Evolutionary conservation across 2,113 vertebrate genomes (phyloP), one percentile per base, ranked within the genome.

Genomic region (Eptatretus burgeri): DNA sequence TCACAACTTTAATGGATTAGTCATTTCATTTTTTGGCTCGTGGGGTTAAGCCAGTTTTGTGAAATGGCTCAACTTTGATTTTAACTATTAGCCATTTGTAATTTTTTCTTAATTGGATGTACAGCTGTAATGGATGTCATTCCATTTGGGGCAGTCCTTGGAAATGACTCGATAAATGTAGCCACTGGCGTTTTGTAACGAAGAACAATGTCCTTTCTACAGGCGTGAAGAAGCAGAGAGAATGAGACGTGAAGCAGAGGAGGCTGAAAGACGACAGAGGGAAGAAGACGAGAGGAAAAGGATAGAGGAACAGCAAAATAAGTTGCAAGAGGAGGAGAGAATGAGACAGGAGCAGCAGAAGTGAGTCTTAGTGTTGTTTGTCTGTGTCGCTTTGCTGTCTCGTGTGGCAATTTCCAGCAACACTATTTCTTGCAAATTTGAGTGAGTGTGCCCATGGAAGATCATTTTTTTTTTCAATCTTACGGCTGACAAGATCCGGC

Each of bases 331-430:
- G 65, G 89, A 95, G 63, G 91, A 98, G 68, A 73, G 84, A 18
- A 75, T 91, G 64, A 81, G 89, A 13, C 70, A 93, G 69, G 91
- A 98, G 49, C 89, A 96, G 66, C 91, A 98, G 68, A 98, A 96
- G 91, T 98, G 74, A 72, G 83, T 64, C 27, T 7, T 41, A 5
- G 27, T 41, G 27, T 41, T n/a, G 1, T 11, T 64, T 5, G 20
- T 5, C 68, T 17, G 71, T 41, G 27, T 41, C 27, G 27, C 27
- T 41, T 41, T 41, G 27, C 27, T 41, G 27, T 41, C 7, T 41
- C 27, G 27, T 41, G 27, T 41, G 27, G 27, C 27, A 3, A 41
- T 41, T 41, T 41, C 27, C 27, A 41, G 27, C 27, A 41, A 41
- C 27, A 69, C 11, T 67, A 63, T 69, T 70, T 68, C 64, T 66